Evolutionary conservation across 2,888 invertebrate species (phyloP).

Genomic region (Leptinotarsa juncta): DNA sequence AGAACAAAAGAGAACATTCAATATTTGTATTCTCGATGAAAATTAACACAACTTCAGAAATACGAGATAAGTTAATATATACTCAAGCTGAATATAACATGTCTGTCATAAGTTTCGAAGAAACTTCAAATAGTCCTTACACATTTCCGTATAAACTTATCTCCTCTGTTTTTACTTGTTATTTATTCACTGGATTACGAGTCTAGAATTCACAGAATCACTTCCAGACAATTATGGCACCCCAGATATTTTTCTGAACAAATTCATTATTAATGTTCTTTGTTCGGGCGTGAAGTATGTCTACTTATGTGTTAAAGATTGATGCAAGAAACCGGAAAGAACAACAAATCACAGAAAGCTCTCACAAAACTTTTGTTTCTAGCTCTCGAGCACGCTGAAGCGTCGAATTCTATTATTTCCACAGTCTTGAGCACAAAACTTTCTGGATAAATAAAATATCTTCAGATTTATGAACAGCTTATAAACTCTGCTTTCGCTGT

Average conservation of each 20-base stretch:
- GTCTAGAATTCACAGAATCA: slow-evolving; percentile 1
- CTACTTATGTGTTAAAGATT: slow-evolving; percentile 38
- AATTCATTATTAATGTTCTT: slow-evolving; percentile 17
- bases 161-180: not conserved
- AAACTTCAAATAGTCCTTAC: not conserved
- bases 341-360: slow-evolving; percentile 40
- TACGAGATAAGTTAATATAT: too few relatives aligned
- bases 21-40: not conserved
- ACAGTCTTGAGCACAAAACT: slow-evolving; percentile 37
- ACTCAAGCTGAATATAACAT: too few relatives aligned
- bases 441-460: slow-evolving; percentile 41
- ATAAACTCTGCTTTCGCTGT: slow-evolving; percentile 28
- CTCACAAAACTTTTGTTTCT: slow-evolving; percentile 38
- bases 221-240: slow-evolving; percentile 16
- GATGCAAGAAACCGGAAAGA: slow-evolving; percentile 37
- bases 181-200: slow-evolving; percentile 13
- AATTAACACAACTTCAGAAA: not conserved
- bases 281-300: slow-evolving; percentile 15
- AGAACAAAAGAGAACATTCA: not conserved
- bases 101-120: not conserved
- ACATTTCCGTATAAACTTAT: not conserved
- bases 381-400: slow-evolving; percentile 36
- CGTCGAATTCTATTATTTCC: slow-evolving; percentile 41
- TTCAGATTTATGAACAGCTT: slow-evolving; percentile 40
- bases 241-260: slow-evolving; percentile 15